Evolutionary conservation across 1,140 invertebrate species (phyloP).

Genomic region (Zaprionus capensis): DNA sequence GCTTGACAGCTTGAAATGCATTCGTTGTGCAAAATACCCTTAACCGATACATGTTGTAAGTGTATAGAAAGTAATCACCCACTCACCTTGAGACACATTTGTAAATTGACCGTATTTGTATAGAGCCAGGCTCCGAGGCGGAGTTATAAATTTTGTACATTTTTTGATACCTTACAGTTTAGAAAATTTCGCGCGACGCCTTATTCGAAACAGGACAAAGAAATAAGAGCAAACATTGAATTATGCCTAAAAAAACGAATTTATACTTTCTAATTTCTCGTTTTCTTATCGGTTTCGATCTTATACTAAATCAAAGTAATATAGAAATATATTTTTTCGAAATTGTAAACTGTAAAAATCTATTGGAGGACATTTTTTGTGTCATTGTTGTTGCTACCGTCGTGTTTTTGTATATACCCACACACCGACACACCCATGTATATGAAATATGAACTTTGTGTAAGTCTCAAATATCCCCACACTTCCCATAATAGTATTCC

Average conservation of each 20-base stretch:
- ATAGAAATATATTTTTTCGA: constrained; percentile 7
- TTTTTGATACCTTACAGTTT: constrained; percentile 61
- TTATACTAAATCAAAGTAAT: not conserved
- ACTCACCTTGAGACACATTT: constrained; percentile 49
- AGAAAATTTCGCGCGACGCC: constrained; percentile 69
- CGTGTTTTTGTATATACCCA: constrained; percentile 59
- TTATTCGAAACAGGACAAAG: constrained; percentile 51
- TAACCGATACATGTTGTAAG: constrained; percentile 9
- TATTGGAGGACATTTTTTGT: constrained; percentile 23
- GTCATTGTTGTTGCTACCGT: constrained; percentile 28
- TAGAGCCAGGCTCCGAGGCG: constrained; percentile 41
- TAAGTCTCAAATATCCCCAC: constrained; percentile 41
- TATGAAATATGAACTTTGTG: constrained; percentile 55
- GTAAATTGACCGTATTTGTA: constrained; percentile 72
- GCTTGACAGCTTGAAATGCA: constrained; percentile 64
- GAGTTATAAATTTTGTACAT: constrained; percentile 65
- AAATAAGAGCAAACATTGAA: constrained; percentile 23
- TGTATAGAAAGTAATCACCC: constrained; percentile 28
- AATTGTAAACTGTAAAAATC: constrained; percentile 30
- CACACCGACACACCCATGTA: not conserved
- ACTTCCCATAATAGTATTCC: not conserved
- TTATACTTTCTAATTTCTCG: constrained; percentile 40
- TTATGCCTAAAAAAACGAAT: constrained; percentile 59
- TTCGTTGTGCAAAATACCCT: constrained; percentile 30
- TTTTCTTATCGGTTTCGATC: constrained; percentile 61